phyloP scores from a whole-genome alignment of 1,140 invertebrate species.

The Heliconius hermathena region DNA sequence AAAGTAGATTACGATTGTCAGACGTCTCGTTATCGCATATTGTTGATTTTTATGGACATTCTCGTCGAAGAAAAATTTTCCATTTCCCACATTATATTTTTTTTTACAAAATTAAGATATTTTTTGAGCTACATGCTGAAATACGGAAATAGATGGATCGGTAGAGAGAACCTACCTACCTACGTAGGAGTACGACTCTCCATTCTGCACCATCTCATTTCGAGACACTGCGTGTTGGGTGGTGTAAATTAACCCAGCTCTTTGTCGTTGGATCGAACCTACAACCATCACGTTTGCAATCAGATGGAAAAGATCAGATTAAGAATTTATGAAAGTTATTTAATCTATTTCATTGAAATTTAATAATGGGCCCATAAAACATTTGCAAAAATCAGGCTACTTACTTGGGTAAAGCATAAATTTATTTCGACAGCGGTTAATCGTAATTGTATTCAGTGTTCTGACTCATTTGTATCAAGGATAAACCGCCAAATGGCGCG shows the following conservation, averaged over 20 bases:
- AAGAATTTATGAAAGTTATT: background rate
- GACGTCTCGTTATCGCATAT: background rate
- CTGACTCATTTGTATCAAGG: conserved; percentile 31
- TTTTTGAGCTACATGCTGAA: too few species aligned
- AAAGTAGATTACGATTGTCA: background rate
- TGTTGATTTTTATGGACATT: background rate
- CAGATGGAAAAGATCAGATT: background rate
- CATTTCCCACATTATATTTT: too few species aligned
- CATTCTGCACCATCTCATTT: too few species aligned
- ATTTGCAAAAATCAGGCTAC: background rate
- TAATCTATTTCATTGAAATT: background rate
- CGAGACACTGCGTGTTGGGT: too few species aligned
- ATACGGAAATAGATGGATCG: too few species aligned
- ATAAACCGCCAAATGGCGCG: conserved; percentile 24
- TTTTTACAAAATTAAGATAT: too few species aligned
- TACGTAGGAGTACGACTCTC: too few species aligned
- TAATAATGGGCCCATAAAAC: background rate
- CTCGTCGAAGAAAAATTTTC: too few species aligned
- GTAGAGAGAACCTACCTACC: too few species aligned
- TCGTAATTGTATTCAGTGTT: conserved; percentile 14
- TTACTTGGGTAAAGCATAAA: background rate
- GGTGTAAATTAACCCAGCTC: background rate
- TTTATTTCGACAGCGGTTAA: conserved; percentile 11
- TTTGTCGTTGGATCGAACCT: too few species aligned
- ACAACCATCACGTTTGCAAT: too few species aligned